Percentiles rank a stretch among this genome's conserved stretches.
phyloP scores from a whole-genome alignment of 2,797 vertebrate genomes.

The Clamator glandarius region DNA sequence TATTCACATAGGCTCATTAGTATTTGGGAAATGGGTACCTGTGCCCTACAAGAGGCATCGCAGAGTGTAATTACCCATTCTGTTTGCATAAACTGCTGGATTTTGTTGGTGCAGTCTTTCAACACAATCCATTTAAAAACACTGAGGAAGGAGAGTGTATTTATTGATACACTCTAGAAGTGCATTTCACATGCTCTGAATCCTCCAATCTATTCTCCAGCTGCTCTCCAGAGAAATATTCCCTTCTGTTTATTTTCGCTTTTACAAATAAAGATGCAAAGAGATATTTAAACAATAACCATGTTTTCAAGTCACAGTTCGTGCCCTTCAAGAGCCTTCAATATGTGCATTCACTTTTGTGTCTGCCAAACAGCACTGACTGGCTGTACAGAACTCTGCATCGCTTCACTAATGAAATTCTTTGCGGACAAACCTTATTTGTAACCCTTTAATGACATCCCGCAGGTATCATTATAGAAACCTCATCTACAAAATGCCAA shows the following conservation, averaged over 20 bases:
- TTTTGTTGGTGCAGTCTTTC: not conserved
- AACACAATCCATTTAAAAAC: not conserved
- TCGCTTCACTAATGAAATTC: not conserved
- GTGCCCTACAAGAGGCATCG: not conserved
- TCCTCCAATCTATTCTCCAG: not conserved
- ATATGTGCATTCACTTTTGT: fast-evolving
- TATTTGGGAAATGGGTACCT: not conserved
- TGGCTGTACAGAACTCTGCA: not conserved
- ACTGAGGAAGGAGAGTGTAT: not conserved
- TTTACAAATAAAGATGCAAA: not conserved
- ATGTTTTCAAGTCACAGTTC: not conserved
- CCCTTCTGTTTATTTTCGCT: not conserved
- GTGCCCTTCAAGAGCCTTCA: not conserved
- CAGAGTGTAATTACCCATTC: not conserved
- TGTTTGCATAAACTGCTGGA: not conserved
- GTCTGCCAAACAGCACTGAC: not conserved
- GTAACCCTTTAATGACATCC: not conserved
- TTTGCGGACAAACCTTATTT: not conserved
- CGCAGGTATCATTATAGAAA: not conserved
- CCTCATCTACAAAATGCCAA: not conserved
- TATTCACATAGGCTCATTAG: not conserved
- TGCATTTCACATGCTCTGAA: not conserved
- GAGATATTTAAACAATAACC: not conserved
- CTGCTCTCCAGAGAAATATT: not conserved
- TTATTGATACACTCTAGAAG: not conserved